These are phyloP conservation scores for Vandiemenella viatica DNA, from an alignment of 2,888 invertebrate species.

Conservation along the genomic window DNA sequence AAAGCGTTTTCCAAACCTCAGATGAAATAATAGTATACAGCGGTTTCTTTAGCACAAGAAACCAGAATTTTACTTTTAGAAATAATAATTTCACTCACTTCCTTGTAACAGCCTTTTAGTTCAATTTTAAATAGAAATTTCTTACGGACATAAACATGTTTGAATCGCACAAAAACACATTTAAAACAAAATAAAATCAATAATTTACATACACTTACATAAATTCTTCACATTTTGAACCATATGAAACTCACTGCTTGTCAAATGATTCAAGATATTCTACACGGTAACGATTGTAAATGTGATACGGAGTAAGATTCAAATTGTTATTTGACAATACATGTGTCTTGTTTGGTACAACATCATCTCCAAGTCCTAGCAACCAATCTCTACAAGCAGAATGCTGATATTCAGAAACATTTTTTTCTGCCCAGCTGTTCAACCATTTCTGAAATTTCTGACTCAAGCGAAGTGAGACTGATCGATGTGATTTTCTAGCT, in stretches of 20 bases:
- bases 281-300: constrained; percentile 56
- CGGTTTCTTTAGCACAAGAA: no score
- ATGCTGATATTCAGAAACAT: constrained; percentile 48
- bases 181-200: no score
- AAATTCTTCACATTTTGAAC: no score
- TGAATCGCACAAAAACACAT: no score
- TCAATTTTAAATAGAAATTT: no score
- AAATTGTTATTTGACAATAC: constrained; percentile 48
- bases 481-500: constrained; percentile 61
- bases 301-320: constrained; percentile 52
- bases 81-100: no score
- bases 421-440: constrained; percentile 47
- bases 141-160: no score
- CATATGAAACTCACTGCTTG: constrained; percentile 27
- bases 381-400: constrained; percentile 57
- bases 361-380: constrained; percentile 49
- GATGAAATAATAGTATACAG: no score
- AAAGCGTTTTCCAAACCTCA: no score
- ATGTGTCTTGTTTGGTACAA: constrained; percentile 48
- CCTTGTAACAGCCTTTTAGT: no score
- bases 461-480: constrained; percentile 48
- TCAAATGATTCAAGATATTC: constrained; percentile 21
- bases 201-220: no score
- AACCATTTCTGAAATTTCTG: constrained; percentile 54
- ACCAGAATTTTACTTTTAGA: no score